Conservation (phyloP, 2,888 invertebrate species). For the Diabrotica balteata region DNA sequence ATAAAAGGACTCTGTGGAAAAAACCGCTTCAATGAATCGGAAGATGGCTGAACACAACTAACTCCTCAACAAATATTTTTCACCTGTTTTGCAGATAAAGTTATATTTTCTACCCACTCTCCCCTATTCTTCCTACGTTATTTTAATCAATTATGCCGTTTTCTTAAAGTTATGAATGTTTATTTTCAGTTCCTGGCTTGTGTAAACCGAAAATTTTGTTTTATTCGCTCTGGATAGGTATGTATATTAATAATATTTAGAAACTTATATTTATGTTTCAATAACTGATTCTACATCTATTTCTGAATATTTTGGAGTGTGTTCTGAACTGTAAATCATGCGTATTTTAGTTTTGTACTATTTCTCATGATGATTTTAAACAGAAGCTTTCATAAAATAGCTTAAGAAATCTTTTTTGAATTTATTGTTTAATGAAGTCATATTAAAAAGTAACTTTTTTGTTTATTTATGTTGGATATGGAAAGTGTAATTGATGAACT, state of each 20-base stretch:
- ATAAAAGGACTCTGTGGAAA: no score
- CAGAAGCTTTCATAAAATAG: no score
- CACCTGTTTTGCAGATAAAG: no score
- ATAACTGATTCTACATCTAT: slow-evolving; percentile 3
- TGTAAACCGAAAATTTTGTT: slow-evolving; percentile 12
- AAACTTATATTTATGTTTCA: slow-evolving; percentile 5
- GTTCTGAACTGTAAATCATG: neutral
- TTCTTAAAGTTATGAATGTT: slow-evolving; percentile 12
- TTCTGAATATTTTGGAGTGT: neutral
- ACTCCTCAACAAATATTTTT: neutral
- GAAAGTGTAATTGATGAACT: no score
- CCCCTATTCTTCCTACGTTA: neutral
- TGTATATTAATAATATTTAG: slow-evolving; percentile 10
- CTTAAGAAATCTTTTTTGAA: no score
- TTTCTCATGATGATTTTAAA: neutral
- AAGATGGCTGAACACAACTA: no score
- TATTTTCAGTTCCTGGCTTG: slow-evolving; percentile 8
- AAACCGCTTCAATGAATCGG: no score
- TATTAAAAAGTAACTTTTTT: no score
- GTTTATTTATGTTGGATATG: no score
- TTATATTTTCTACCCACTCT: no score
- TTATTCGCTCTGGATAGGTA: slow-evolving; percentile 12
- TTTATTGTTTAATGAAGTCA: no score
- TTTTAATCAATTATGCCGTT: slow-evolving; percentile 10
- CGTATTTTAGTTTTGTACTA: neutral